Conservation (phyloP, 1,140 invertebrate species). For the Pteromalus puparum region DNA sequence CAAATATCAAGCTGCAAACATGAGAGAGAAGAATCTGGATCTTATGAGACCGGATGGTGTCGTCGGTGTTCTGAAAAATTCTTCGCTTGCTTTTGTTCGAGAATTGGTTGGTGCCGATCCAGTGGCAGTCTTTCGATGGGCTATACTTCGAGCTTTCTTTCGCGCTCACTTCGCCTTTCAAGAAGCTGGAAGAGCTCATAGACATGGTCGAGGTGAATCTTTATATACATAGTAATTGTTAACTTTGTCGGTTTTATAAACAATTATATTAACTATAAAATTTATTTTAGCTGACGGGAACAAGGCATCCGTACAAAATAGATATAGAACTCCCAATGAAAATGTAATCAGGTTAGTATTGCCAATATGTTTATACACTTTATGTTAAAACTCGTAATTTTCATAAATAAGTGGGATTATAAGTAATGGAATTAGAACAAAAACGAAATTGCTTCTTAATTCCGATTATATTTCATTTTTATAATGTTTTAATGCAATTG, state of each 20-base stretch:
- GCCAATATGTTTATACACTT: background rate
- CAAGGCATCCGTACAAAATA: constrained; percentile 76
- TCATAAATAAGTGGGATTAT: background rate
- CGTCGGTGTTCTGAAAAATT: constrained; percentile 94
- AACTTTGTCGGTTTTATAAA: background rate
- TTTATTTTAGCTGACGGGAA: constrained; percentile 76
- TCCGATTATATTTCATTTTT: constrained; percentile 22
- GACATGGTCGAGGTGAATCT: constrained; percentile 78
- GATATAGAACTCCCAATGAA: constrained; percentile 84
- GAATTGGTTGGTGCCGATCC: constrained; percentile 96
- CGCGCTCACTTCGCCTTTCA: constrained; percentile 94
- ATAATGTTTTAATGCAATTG: constrained; percentile 33
- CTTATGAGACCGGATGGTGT: constrained; percentile 93
- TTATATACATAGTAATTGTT: background rate
- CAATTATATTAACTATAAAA: constrained; percentile 44
- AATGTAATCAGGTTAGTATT: constrained; percentile 80
- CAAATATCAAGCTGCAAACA: constrained; percentile 95
- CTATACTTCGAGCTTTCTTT: constrained; percentile 93
- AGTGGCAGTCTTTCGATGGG: constrained; percentile 96
- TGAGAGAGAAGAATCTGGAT: constrained; percentile 97
- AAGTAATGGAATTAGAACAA: background rate
- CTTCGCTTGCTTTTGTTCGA: constrained; percentile 92
- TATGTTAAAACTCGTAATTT: background rate
- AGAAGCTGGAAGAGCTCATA: constrained; percentile 86
- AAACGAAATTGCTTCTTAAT: background rate